Base-by-base conservation (phyloP, 2,888 invertebrate genomes). In the Therioaphis trifolii region DNA sequence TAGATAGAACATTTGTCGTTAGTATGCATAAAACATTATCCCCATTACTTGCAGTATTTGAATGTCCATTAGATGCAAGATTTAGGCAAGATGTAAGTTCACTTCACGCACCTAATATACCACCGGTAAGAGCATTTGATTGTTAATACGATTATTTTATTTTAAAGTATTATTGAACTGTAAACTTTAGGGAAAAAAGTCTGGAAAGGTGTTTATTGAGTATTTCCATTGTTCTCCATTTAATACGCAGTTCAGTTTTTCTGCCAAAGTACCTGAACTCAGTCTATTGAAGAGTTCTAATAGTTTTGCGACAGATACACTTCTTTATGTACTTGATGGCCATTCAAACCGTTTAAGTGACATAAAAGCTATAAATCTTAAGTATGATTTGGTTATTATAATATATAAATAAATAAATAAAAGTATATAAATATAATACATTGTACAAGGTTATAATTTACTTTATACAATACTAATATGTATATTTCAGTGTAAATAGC, bases 1-100 rank as follows among this genome's bases (percentile, higher is more conserved):
- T 94, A 58, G 94, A 94, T 88, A 91, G 92, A 86, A 93, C 93
- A 68, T 92, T 94, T 86, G 85, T 87, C 14, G 85, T 87, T 15
- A 84, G 92, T 58, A 88, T 93, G 11, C 91, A 91, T 85, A 91
- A 93, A 88, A 90, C 93, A 43, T 88, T 93, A 74, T 91, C 92
- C 79, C 91, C 91, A 86, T 91, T 92, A 89, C 90, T 91, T 86
- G 88, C 90, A 24, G 63, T 74, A 49, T 82, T 82, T 49, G 72
- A 82, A 24, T 58, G 80, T 4, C 80, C 80, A 29, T 69, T 82
- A 35, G 80, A 82, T 35, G 80, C 80, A n/a, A 90, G 91, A 78
- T 88, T 92, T n/a, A 87, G 91, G 71, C 90, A 91, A 14, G 92
- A 92, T 85, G 88, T 92, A 75, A 91, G 91, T 4, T 87, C 90